Evolutionary conservation across 2,888 invertebrate species (phyloP), one percentile per base, ranked within the genome.

Genomic region (Drosophila pseudotalamancana): DNA sequence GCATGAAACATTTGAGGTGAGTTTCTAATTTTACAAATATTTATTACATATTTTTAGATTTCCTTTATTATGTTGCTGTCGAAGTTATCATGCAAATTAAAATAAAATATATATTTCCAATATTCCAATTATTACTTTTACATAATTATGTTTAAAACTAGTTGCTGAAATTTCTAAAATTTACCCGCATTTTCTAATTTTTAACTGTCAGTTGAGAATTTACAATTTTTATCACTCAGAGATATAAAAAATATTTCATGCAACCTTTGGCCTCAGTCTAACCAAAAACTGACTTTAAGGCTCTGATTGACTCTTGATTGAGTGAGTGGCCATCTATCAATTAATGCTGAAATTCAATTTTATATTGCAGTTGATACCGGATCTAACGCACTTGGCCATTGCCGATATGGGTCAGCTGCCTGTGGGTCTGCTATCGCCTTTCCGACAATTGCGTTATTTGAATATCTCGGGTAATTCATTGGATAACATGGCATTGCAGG

Each of bases 401-500:
- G 91, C 91, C 63, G 91, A 91, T 75, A 92, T 91, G 90, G 90
- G 91, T n/a, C 77, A 88, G 45, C 67, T 91, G 72, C 91, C 92
- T 27, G 79, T 90, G 70, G 91, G 91, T n/a, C 67, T 91, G 62
- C 64, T 92, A 49, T 83, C 90, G 65, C 91, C 91, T 18, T 91
- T 92, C 67, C 83, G 88, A 43, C 93, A 93, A 73, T 90, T 96
- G 63, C 92, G 93, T 55, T 93, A 93, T 64, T 92, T 96, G 68
- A 96, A 96, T 91, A 91, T 96, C 79, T 96, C 96, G 27, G 94
- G 94, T 87, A 96, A 96, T 91, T 93, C 94, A 88, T 92, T 96
- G 89, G 90, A 90, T 80, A 90, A 90, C 59, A 89, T 90, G 85
- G 89, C 90, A 55, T 69, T 91, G 78, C 89, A 91, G 85, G 90